Evolutionary conservation across 2,888 invertebrate genomes (phyloP).

Genomic region (Drosophila monieri): DNA sequence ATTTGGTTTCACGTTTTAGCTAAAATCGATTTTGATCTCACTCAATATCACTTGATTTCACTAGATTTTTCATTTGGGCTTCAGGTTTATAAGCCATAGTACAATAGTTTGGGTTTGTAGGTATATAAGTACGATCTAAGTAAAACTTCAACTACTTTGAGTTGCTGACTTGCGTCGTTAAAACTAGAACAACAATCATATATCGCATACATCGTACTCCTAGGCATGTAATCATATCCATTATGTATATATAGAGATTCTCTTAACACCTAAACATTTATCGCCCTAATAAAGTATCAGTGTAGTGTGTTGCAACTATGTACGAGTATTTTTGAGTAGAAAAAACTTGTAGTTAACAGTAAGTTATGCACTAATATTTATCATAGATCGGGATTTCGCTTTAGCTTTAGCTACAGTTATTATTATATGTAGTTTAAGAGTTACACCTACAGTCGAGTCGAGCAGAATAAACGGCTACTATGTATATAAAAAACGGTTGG

Average conservation of each 20-base stretch:
- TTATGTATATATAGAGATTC: conserved; percentile 47
- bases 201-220: conserved; percentile 52
- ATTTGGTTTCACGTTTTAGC: conserved; percentile 60
- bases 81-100: conserved; percentile 51
- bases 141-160: conserved; percentile 59
- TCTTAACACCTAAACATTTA: conserved; percentile 63
- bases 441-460: conserved; percentile 71
- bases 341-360: conserved; percentile 74
- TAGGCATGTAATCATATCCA: conserved; percentile 28
- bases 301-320: conserved; percentile 64
- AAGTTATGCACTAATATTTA: conserved; percentile 58
- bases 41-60: conserved; percentile 83
- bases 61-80: conserved; percentile 65
- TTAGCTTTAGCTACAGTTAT: conserved; percentile 39
- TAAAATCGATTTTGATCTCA: conserved; percentile 84
- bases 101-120: conserved; percentile 53
- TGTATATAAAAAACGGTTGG: conserved; percentile 72
- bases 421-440: conserved; percentile 36
- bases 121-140: conserved; percentile 68
- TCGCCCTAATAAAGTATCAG: conserved; percentile 71
- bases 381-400: conserved; percentile 50
- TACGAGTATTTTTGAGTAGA: conserved; percentile 65
- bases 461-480: conserved; percentile 74
- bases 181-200: conserved; percentile 80
- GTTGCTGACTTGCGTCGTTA: conserved; percentile 56